Conservation (phyloP, 2,113 vertebrate species). For the Dicaeum eximium region DNA sequence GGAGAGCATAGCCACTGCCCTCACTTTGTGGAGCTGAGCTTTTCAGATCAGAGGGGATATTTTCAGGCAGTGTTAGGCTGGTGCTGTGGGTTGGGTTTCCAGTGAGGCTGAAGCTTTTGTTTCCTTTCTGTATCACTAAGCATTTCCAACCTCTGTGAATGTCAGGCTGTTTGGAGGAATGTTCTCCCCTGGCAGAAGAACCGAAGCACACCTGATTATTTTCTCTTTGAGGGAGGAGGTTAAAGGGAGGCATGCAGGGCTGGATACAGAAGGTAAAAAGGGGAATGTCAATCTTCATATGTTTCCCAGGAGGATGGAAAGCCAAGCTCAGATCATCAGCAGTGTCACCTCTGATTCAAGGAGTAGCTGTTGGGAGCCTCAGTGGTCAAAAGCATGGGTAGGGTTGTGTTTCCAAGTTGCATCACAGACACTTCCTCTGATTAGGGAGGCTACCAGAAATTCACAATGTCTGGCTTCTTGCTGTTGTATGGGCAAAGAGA, state of each 20-base stretch:
- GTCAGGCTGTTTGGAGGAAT: not conserved
- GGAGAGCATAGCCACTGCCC: accelerated
- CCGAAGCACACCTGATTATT: not conserved
- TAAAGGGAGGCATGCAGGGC: not conserved
- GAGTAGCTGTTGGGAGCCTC: not conserved
- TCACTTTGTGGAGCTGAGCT: not conserved
- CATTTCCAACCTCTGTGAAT: not conserved
- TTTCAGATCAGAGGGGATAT: not conserved
- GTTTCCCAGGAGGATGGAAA: not conserved
- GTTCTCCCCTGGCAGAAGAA: not conserved
- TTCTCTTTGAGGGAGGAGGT: not conserved
- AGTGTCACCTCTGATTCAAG: not conserved
- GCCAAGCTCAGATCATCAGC: not conserved
- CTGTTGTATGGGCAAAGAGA: not conserved
- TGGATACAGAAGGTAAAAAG: not conserved
- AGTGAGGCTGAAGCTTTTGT: not conserved
- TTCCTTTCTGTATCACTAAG: not conserved
- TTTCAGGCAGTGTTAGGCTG: not conserved
- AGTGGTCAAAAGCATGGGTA: not conserved
- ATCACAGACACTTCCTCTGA: not conserved
- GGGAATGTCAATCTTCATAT: not conserved
- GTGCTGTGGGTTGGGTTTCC: not conserved
- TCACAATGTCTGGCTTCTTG: not conserved
- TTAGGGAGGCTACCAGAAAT: not conserved
- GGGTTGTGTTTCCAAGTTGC: not conserved